Evolutionary conservation across 2,888 invertebrate genomes (phyloP), one percentile per base, ranked within the genome.

Genomic region (Sinotaia quadrata): DNA sequence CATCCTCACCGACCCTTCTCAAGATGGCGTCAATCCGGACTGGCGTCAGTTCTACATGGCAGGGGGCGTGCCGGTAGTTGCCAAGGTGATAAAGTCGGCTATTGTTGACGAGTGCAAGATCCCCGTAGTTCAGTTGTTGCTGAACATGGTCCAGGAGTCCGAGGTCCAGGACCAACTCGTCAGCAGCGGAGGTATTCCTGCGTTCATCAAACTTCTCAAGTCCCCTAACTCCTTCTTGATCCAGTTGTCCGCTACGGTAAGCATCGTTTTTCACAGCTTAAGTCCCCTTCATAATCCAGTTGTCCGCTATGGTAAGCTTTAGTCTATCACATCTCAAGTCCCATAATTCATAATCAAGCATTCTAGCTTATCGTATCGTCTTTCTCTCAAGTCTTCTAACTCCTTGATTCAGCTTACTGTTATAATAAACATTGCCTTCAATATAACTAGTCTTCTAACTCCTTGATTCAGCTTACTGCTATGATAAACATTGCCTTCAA

Each of bases 101-200:
- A 21, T 84, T 0, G 73, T 74, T 56, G 84, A 85, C 63, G 78
- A 81, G 18, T 81, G 83, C 24, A 85, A 85, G 74, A 77, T 82
- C 7, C 83, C 84, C 31, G 77, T 81, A 3, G 76, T 87, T 34
- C 80, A 82, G 47, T 72, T 81, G 4, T 74, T 86, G 44, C 69
- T 86, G 33, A 86, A 86, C 69, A 75, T 87, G 31, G 72, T 84
- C n/a, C 75, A 74, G 36, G 71, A 71, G 60, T 65, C 71, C 18
- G 84, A 84, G 65, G 81, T 85, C 49, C 69, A 82, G 72, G 82
- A 82, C 34, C 84, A 84, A 72, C 71, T 83, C 12, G 75, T 81
- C 15, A 74, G 79, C 33, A 78, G 79, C 5, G 86, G 85, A 1
- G 82, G 84, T 18, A 75, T 83, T 12, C 76, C 79, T 10, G 79